phyloP scores from a whole-genome alignment of 2,888 invertebrate genomes.

The Amiota communis region DNA sequence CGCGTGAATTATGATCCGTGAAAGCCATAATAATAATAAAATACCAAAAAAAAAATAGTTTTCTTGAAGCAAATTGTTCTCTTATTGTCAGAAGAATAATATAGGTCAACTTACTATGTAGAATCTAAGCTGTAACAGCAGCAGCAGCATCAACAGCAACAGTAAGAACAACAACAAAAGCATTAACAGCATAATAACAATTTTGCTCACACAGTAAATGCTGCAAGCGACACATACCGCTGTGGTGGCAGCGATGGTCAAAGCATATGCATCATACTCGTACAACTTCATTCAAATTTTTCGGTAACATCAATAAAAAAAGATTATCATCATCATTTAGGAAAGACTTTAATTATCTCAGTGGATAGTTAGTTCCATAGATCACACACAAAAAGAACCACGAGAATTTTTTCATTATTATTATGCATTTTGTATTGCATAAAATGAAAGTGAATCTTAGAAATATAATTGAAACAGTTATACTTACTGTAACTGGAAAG shows the following conservation, averaged over 20 bases:
- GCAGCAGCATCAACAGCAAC: neutral
- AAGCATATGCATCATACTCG: neutral
- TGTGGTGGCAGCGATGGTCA: no score
- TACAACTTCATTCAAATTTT: slow-evolving; percentile 3
- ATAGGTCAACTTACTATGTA: neutral
- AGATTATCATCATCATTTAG: no score
- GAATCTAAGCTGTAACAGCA: neutral
- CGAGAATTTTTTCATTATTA: no score
- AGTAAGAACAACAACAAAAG: neutral
- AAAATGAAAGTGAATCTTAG: no score
- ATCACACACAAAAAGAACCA: no score
- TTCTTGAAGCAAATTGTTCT: neutral
- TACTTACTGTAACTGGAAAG: no score
- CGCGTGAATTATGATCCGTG: neutral
- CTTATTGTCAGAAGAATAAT: neutral
- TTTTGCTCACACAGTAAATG: no score
- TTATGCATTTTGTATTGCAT: no score
- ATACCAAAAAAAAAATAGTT: neutral
- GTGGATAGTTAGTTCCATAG: no score
- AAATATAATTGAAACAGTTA: no score
- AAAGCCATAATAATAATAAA: slow-evolving; percentile 6
- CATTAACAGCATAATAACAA: no score
- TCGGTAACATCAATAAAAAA: neutral
- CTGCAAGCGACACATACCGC: neutral
- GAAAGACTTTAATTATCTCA: no score